phyloP scores from a whole-genome alignment of 2,888 invertebrate genomes.

The Ametastegia equiseti region DNA sequence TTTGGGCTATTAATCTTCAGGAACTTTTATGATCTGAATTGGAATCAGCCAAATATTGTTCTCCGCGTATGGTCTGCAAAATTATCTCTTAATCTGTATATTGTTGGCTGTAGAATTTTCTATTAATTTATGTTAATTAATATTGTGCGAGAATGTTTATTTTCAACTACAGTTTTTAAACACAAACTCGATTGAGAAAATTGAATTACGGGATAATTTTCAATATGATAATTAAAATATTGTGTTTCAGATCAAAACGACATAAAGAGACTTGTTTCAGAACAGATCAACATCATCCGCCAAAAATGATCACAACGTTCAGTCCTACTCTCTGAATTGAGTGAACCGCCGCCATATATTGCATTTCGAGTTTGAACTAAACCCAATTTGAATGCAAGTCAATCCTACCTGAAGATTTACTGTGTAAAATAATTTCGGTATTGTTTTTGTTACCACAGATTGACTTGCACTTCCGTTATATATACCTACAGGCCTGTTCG shows the following conservation, averaged over 20 bases:
- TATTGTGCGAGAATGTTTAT: too few species aligned
- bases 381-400: background rate
- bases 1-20: too few species aligned
- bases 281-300: background rate
- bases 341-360: background rate
- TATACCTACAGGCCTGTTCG: too few species aligned
- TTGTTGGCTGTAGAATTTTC: too few species aligned
- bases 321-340: background rate
- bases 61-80: too few species aligned
- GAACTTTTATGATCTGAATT: too few species aligned
- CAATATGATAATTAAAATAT: background rate
- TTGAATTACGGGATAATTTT: background rate
- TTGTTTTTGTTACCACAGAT: background rate
- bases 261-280: background rate
- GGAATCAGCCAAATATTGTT: too few species aligned
- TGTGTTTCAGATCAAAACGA: constrained; percentile 28
- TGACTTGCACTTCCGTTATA: background rate
- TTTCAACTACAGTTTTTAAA: background rate
- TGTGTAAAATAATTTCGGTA: background rate
- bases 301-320: background rate
- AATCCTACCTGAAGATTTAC: background rate
- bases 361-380: background rate
- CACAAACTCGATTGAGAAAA: background rate
- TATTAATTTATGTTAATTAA: too few species aligned
- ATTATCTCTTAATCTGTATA: too few species aligned